Evolutionary conservation across 1,140 invertebrate genomes (phyloP).

Genomic region (Reticulitermes speratus): DNA sequence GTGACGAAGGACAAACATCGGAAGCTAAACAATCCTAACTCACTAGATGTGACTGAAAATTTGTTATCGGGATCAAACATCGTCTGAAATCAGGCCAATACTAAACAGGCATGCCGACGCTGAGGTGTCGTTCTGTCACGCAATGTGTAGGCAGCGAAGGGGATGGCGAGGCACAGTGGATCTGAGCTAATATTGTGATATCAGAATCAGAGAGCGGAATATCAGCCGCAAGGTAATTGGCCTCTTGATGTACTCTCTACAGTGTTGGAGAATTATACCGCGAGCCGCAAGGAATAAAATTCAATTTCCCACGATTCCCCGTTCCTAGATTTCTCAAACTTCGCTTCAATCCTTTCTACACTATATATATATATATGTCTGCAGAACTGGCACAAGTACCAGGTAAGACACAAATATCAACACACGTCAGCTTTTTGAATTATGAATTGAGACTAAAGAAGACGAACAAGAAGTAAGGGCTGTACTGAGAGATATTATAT

Average conservation of each 20-base stretch:
- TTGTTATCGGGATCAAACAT: no score
- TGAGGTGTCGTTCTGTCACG: background rate
- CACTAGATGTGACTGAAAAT: no score
- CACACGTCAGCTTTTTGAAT: no score
- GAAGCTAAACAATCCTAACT: no score
- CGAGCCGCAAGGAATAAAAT: background rate
- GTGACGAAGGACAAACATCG: no score
- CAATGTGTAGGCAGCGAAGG: background rate
- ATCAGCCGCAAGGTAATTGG: slow-evolving; percentile 2
- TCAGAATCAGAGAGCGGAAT: slow-evolving; percentile 10
- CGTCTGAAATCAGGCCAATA: no score
- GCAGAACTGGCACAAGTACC: background rate
- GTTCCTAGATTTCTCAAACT: background rate
- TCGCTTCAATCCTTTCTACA: background rate
- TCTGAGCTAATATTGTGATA: background rate
- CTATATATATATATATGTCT: background rate
- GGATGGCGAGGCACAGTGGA: background rate
- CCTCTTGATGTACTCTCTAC: background rate
- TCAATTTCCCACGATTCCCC: background rate
- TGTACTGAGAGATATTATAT: no score
- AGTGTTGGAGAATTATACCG: background rate
- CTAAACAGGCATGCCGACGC: no score
- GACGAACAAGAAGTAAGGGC: no score
- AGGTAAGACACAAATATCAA: no score
- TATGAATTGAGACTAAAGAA: no score